These are phyloP conservation scores for Gymnogyps californianus DNA, from an alignment of 2,113 vertebrate species.

Conservation along the genomic window DNA sequence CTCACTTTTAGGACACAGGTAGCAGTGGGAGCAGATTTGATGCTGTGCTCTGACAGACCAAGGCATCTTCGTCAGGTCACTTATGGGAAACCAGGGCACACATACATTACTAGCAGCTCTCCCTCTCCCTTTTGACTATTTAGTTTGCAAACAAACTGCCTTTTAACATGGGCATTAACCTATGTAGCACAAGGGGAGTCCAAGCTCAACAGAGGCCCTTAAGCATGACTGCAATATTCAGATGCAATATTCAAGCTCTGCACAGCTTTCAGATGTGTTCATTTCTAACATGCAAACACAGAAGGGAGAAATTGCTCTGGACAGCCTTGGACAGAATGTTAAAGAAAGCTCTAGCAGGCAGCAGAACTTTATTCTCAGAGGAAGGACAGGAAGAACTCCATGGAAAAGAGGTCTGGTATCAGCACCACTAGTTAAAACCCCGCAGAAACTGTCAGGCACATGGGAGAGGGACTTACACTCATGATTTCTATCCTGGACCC, in stretches of 20 bases:
- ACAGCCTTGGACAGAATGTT: background rate
- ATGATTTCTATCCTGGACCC: background rate
- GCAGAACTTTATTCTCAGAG: background rate
- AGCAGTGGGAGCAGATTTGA: background rate
- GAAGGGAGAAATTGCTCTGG: background rate
- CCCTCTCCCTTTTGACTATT: background rate
- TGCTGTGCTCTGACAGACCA: background rate
- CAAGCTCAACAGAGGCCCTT: background rate
- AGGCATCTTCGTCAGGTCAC: background rate
- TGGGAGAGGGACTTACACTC: background rate
- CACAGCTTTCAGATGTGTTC: background rate
- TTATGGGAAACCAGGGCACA: background rate
- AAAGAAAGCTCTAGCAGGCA: background rate
- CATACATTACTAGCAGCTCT: background rate
- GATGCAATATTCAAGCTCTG: background rate
- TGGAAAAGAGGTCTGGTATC: background rate
- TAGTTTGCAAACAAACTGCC: background rate
- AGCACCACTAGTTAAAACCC: background rate
- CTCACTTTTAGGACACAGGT: background rate
- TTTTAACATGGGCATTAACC: background rate
- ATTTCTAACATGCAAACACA: background rate
- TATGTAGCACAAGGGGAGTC: background rate
- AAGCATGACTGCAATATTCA: background rate
- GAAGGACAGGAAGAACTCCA: background rate
- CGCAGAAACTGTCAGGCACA: accelerated